Percentiles rank a stretch among this genome's conserved stretches.
Conservation (phyloP, 2,113 vertebrate species). For the Tinamus guttatus region DNA sequence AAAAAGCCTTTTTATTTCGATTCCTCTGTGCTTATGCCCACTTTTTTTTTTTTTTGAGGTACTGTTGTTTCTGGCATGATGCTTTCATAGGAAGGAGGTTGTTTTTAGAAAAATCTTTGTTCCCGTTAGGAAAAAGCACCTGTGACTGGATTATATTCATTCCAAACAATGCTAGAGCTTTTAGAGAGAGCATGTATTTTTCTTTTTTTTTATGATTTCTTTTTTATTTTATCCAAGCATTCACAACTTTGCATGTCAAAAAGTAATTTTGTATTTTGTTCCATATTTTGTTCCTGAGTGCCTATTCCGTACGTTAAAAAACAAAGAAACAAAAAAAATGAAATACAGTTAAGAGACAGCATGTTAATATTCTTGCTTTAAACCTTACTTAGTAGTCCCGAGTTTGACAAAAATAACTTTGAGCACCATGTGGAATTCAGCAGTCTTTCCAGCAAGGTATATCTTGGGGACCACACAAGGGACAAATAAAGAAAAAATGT, state of each 20-base stretch:
- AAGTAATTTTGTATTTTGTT: not conserved
- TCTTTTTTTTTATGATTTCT: not conserved
- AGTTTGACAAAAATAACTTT: slow-evolving; percentile 3
- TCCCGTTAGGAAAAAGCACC: not conserved
- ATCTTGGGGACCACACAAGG: not conserved
- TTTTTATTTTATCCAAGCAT: not conserved
- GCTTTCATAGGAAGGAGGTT: not conserved
- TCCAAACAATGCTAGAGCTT: not conserved
- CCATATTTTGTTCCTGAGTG: not conserved
- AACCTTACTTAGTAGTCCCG: not conserved
- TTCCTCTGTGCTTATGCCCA: slow-evolving; percentile 31
- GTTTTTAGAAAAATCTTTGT: not conserved
- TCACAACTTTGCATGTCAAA: not conserved
- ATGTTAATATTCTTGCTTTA: not conserved
- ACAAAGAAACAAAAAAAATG: not conserved
- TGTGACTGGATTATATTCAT: not conserved
- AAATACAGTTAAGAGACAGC: not conserved
- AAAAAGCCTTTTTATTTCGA: not conserved
- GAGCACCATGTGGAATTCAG: not conserved
- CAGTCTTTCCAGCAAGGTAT: not conserved
- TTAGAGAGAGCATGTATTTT: not conserved
- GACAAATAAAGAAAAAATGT: not conserved
- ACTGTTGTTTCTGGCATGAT: not conserved
- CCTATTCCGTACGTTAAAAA: not conserved
- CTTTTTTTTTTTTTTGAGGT: not conserved